Evolutionary conservation across 2,888 invertebrate genomes (phyloP).

Genomic region (Melitaea athalia): DNA sequence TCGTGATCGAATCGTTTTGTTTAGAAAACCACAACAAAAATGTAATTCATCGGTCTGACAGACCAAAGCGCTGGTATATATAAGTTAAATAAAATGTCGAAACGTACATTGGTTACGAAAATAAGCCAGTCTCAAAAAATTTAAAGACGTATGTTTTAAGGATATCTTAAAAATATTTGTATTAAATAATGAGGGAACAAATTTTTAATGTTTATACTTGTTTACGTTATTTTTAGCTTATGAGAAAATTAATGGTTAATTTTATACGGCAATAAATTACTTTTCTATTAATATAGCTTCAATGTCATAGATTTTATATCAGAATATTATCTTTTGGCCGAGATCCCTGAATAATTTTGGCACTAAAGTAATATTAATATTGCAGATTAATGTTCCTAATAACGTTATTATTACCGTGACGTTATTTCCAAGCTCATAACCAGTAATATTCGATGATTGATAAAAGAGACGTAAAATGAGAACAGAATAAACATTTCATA

Average conservation of each 20-base stretch:
- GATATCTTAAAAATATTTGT: not conserved
- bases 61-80: no score
- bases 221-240: not conserved
- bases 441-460: constrained; percentile 21
- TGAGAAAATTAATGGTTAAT: not conserved
- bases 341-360: constrained; percentile 16
- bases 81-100: no score
- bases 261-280: constrained; percentile 1
- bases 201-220: not conserved
- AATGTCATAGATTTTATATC: constrained; percentile 8
- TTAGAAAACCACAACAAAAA: no score
- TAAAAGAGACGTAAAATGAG: constrained; percentile 18
- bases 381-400: constrained; percentile 20
- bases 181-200: not conserved
- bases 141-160: not conserved
- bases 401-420: constrained; percentile 23
- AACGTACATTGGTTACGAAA: not conserved
- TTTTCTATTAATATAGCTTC: not conserved
- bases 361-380: constrained; percentile 22
- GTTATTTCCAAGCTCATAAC: constrained; percentile 16
- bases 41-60: no score
- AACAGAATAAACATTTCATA: constrained; percentile 2
- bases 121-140: no score
- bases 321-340: constrained; percentile 10
- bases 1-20: no score